phyloP scores from a whole-genome alignment of 37 sponge, comb jelly and placozoan genomes.

The Chondrosia reniformis region DNA sequence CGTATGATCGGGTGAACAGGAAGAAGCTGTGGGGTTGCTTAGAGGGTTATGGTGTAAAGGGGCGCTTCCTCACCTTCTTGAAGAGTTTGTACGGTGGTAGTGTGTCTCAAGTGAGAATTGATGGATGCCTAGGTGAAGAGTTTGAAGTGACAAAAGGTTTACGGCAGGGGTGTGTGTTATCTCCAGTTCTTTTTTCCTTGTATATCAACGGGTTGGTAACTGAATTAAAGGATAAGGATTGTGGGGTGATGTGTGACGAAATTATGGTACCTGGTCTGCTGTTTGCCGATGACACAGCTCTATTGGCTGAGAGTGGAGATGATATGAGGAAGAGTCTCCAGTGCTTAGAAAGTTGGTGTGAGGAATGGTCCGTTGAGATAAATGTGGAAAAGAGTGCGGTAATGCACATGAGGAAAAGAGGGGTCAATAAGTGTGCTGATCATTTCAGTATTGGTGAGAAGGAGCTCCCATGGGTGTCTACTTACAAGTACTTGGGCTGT shows the following conservation, averaged over 20 bases:
- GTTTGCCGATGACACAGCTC: too few species aligned
- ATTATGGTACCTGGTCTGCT: too few species aligned
- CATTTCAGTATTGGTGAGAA: too few species aligned
- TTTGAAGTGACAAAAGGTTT: background rate
- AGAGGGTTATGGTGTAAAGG: background rate
- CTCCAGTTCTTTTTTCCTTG: background rate
- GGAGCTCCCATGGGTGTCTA: too few species aligned
- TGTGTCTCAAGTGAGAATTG: background rate
- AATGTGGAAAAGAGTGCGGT: too few species aligned
- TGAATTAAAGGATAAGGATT: background rate
- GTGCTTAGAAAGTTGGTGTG: too few species aligned
- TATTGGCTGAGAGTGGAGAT: too few species aligned
- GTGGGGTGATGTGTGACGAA: background rate
- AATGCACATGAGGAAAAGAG: too few species aligned
- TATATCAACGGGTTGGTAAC: background rate
- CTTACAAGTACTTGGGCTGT: too few species aligned
- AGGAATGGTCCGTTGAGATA: too few species aligned
- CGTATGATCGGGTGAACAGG: background rate
- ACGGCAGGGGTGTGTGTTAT: background rate
- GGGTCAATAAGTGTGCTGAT: too few species aligned
- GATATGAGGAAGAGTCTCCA: too few species aligned
- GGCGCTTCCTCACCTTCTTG: background rate
- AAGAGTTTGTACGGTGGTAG: background rate
- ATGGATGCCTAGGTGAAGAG: background rate
- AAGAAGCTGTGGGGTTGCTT: background rate